phyloP scores from a whole-genome alignment of 2,797 vertebrate species.

The Oceanodroma leucorhoa region DNA sequence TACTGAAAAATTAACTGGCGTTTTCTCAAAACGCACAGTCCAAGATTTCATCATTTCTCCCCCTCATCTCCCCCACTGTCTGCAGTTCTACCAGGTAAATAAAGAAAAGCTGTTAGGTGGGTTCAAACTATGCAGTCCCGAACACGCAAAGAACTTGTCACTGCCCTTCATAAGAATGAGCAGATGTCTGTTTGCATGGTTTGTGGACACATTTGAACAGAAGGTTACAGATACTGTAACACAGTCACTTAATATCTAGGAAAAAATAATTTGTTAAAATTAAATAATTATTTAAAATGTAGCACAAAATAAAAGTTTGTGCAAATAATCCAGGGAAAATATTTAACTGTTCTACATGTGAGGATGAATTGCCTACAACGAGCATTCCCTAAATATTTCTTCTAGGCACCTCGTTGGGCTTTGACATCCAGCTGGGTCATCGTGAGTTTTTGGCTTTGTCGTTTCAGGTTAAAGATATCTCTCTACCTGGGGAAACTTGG shows the following conservation, averaged over 20 bases:
- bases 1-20: not conserved
- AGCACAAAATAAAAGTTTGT: not conserved
- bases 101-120: not conserved
- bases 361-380: not conserved
- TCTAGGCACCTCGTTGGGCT: not conserved
- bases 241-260: not conserved
- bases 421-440: not conserved
- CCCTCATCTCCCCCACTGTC: not conserved
- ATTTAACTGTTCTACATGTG: not conserved
- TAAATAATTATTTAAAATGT: not conserved
- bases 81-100: not conserved
- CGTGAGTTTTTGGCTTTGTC: not conserved
- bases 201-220: fast-evolving
- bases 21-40: not conserved
- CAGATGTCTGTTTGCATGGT: not conserved
- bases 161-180: fast-evolving
- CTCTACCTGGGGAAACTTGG: not conserved
- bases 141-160: not conserved
- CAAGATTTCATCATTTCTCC: not conserved
- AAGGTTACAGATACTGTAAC: not conserved
- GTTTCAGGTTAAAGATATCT: not conserved
- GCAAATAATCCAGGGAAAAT: not conserved
- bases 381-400: not conserved
- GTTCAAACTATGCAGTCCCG: not conserved
- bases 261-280: not conserved